A percentile compares a stretch with the other conserved stretches of the same genome.
phyloP scores from a whole-genome alignment of 2,113 vertebrate species.

The Mustela nigripes region DNA sequence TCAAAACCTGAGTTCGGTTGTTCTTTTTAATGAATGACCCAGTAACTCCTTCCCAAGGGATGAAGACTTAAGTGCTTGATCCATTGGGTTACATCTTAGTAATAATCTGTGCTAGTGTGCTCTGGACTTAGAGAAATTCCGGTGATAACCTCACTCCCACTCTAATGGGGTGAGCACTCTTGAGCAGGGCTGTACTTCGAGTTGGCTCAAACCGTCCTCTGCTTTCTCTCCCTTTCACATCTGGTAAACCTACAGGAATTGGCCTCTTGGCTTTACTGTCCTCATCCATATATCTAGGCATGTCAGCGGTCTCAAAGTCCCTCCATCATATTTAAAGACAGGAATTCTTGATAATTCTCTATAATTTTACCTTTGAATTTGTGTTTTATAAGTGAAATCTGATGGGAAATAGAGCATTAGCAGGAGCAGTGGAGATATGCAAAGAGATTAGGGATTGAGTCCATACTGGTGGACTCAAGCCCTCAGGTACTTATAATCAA shows the following conservation, averaged over 20 bases:
- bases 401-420: not conserved
- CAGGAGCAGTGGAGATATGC: not conserved
- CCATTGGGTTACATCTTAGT: not conserved
- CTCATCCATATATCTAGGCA: not conserved
- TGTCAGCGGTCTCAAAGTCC: not conserved
- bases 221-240: not conserved
- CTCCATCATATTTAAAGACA: not conserved
- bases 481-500: not conserved
- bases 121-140: not conserved
- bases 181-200: not conserved
- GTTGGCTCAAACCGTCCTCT: not conserved
- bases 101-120: not conserved
- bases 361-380: not conserved
- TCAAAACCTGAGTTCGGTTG: not conserved
- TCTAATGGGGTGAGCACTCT: not conserved
- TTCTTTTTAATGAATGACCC: no score
- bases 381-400: not conserved
- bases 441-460: not conserved
- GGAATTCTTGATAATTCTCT: not conserved
- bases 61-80: no score
- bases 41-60: not conserved
- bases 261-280: no score
- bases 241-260: not conserved
- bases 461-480: accelerated
- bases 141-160: not conserved